Base-by-base conservation (phyloP, 2,113 vertebrate species). In the Protobothrops flavoviridis region DNA sequence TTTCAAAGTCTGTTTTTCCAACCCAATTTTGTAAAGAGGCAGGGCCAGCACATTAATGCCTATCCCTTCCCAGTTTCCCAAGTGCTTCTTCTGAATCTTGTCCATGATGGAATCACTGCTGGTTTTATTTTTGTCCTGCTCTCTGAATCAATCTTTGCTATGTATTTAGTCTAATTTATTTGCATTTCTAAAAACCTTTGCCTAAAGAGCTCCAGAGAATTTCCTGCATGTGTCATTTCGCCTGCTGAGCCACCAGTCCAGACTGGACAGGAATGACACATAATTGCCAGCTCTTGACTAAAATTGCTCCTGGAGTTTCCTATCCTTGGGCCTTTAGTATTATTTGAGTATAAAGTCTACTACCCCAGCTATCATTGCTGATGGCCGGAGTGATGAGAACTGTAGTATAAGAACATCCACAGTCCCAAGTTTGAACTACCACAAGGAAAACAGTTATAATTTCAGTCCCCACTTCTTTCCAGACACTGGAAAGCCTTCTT, bases 141-240 rank as follows among this genome's bases (percentile, higher is more conserved):
- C n/a, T 81, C 50, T 91, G 15, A 55, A 50, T 57, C 61, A 91
- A 88, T 93, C 52, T 89, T 29, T 12, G 81, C 43, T 59, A 50
- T 87, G 39, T 20, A 56, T 88, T 88, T 87, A 87, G n/a, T 94
- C 61, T 52, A 69, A 48, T 45, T 91, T 43, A 43, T 91, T 43
- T 53, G 53, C n/a, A 39, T 91, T 26, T 21, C 48, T 61, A 48
- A 48, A 94, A 43, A 56, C 53, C 24, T 43, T 69, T 56, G 13
- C 86, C n/a, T 52, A 53, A 86, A 55, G 59, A 53, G 33, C 11
- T 2, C 39, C 81, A 53, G 74, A 56, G 55, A 56, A 85, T 43
- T 17, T 87, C 56, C 26, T 53, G 21, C 21, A 24, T 4, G 8
- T 43, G 21, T 88, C 57, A 53, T 24, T 33, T 50, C 6, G 17